A percentile compares a stretch with the other conserved stretches of the same genome.
Evolutionary conservation across 2,888 invertebrate genomes (phyloP).

Genomic region (Pristionchus entomophagus): DNA sequence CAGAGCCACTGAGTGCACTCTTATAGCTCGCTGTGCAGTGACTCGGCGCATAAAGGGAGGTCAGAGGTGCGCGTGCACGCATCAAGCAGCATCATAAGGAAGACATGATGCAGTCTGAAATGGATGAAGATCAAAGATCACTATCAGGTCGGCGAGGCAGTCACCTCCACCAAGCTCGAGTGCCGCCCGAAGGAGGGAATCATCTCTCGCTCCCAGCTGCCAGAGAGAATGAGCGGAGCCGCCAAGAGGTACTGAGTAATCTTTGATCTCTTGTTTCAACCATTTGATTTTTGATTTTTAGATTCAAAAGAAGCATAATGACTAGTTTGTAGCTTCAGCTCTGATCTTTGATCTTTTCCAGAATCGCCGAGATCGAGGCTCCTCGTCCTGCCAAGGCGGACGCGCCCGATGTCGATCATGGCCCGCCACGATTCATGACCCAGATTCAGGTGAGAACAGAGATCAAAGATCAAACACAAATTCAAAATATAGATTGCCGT

Average conservation of each 20-base stretch:
- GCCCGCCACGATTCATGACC: conserved; percentile 90
- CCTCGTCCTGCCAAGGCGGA: conserved; percentile 63
- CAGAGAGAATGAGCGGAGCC: conserved; percentile 92
- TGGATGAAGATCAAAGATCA: background rate
- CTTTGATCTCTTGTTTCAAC: background rate
- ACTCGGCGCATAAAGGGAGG: too few species aligned
- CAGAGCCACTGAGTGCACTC: too few species aligned
- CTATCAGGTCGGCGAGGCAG: conserved; percentile 81
- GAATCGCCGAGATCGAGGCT: conserved; percentile 74
- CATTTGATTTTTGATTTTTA: conserved; percentile 45
- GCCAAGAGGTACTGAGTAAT: conserved; percentile 57
- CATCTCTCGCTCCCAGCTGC: conserved; percentile 90
- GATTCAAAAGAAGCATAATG: too few species aligned
- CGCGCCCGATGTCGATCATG: conserved; percentile 82
- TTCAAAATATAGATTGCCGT: too few species aligned
- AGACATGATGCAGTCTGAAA: too few species aligned
- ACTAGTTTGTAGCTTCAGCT: too few species aligned
- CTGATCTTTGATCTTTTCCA: conserved; percentile 74
- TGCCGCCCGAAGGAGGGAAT: conserved; percentile 89
- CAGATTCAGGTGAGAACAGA: conserved; percentile 82
- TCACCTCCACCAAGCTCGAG: conserved; percentile 89
- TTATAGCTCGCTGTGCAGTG: too few species aligned
- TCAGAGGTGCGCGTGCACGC: too few species aligned
- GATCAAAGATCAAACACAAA: too few species aligned
- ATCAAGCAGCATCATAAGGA: too few species aligned